Conservation (phyloP, 1,140 invertebrate genomes). For the Diachasmimorpha longicaudata region DNA sequence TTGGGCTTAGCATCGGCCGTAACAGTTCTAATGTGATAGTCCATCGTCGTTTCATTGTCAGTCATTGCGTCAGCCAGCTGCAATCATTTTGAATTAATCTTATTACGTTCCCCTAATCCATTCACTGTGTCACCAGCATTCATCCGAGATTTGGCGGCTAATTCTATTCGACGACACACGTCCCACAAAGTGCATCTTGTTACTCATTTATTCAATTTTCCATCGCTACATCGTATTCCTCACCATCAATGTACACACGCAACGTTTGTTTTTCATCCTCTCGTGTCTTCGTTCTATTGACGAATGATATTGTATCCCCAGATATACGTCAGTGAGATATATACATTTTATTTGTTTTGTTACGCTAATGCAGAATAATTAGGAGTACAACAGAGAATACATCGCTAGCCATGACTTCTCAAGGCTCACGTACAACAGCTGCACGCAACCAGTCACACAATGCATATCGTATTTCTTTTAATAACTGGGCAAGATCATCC, state of each 20-base stretch:
- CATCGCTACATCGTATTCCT: not conserved
- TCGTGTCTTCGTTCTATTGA: not conserved
- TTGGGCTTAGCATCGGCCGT: constrained; percentile 59
- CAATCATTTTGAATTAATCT: constrained; percentile 22
- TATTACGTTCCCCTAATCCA: not conserved
- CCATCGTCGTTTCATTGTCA: constrained; percentile 40
- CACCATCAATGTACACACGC: not conserved
- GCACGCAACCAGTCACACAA: constrained; percentile 7
- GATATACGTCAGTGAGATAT: not conserved
- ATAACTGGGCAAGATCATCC: constrained; percentile 13
- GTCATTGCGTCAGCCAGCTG: constrained; percentile 48
- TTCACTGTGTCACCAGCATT: not conserved
- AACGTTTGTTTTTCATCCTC: not conserved
- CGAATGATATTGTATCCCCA: not conserved
- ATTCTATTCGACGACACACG: constrained; percentile 4
- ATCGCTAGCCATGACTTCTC: not conserved
- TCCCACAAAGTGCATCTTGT: not conserved
- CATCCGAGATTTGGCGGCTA: not conserved
- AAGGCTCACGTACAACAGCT: not conserved
- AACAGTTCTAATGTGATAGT: constrained; percentile 50
- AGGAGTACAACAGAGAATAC: not conserved
- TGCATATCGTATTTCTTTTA: constrained; percentile 25
- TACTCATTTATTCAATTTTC: not conserved
- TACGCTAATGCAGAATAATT: constrained; percentile 10
- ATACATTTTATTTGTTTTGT: constrained; percentile 4